Conservation (phyloP, 92 coral and sea anemone species). For the Palythoa caribaeorum region DNA sequence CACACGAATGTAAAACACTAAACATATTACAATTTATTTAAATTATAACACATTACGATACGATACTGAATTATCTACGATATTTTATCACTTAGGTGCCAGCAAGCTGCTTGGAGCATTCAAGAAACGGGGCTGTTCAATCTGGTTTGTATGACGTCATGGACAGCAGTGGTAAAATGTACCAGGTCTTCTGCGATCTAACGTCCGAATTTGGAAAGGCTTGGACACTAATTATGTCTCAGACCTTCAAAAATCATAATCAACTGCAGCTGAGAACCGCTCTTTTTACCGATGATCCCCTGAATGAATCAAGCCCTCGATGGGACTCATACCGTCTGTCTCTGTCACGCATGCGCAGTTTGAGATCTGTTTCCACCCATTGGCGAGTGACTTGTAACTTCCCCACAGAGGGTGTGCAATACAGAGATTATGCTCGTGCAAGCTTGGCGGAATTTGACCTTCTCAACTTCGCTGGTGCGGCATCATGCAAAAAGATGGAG, state of each 20-base stretch:
- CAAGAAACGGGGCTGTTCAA: neutral
- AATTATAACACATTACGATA: no score
- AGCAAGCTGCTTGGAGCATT: constrained; percentile 24
- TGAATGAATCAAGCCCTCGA: constrained; percentile 26
- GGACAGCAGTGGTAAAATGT: neutral
- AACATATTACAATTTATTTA: no score
- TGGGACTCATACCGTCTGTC: constrained; percentile 32
- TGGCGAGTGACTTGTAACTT: constrained; percentile 81
- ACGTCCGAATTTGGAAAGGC: constrained; percentile 16
- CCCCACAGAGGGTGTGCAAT: constrained; percentile 66
- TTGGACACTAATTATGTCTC: constrained; percentile 36
- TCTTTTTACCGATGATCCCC: neutral
- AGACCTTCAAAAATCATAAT: neutral
- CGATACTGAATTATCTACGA: no score
- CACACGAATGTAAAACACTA: no score
- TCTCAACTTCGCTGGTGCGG: constrained; percentile 36
- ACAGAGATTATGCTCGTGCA: constrained; percentile 64
- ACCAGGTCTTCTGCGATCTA: constrained; percentile 28
- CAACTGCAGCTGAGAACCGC: neutral
- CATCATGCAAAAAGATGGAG: neutral
- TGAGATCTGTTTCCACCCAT: constrained; percentile 57
- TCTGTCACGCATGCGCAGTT: constrained; percentile 4
- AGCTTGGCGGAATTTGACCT: constrained; percentile 52
- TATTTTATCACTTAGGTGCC: neutral
- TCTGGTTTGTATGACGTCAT: constrained; percentile 13